phyloP scores from a whole-genome alignment of 2,888 invertebrate genomes.

The Nasonia oneida region DNA sequence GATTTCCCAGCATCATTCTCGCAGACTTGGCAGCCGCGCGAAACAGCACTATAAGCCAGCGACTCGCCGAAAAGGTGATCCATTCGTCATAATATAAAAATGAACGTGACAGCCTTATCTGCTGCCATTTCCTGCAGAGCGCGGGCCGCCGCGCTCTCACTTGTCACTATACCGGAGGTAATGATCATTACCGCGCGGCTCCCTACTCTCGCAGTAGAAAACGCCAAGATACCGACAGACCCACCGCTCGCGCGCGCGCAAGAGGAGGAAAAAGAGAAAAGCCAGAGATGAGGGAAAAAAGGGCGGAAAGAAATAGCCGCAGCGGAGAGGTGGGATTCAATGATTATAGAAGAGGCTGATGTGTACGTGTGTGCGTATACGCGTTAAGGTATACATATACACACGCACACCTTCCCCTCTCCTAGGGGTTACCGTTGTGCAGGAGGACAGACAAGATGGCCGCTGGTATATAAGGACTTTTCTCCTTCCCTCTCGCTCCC shows the following conservation, averaged over 20 bases:
- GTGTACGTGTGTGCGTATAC: slow-evolving; percentile 34
- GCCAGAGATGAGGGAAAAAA: slow-evolving; percentile 60
- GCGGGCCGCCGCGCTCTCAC: slow-evolving; percentile 72
- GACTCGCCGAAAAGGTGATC: slow-evolving; percentile 69
- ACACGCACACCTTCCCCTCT: slow-evolving; percentile 43
- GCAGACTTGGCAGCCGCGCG: neutral
- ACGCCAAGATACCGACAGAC: slow-evolving; percentile 61
- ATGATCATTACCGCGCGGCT: slow-evolving; percentile 76
- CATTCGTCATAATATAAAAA: slow-evolving; percentile 78
- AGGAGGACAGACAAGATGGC: slow-evolving; percentile 75
- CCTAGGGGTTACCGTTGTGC: slow-evolving; percentile 55
- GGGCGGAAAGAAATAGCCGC: slow-evolving; percentile 42
- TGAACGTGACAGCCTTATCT: slow-evolving; percentile 78
- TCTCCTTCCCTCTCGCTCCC: slow-evolving; percentile 6
- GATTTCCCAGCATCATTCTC: neutral
- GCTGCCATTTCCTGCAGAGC: slow-evolving; percentile 76
- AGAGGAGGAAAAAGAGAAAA: slow-evolving; percentile 41
- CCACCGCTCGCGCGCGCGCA: neutral
- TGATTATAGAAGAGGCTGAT: slow-evolving; percentile 50
- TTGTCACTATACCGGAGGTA: slow-evolving; percentile 78
- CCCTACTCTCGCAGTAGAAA: slow-evolving; percentile 57
- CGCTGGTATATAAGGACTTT: slow-evolving; percentile 67
- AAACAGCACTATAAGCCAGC: neutral
- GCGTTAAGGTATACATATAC: neutral
- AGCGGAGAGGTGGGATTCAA: slow-evolving; percentile 57